Evolutionary conservation across 2,113 vertebrate genomes (phyloP).

Genomic region (Lycaon pictus): DNA sequence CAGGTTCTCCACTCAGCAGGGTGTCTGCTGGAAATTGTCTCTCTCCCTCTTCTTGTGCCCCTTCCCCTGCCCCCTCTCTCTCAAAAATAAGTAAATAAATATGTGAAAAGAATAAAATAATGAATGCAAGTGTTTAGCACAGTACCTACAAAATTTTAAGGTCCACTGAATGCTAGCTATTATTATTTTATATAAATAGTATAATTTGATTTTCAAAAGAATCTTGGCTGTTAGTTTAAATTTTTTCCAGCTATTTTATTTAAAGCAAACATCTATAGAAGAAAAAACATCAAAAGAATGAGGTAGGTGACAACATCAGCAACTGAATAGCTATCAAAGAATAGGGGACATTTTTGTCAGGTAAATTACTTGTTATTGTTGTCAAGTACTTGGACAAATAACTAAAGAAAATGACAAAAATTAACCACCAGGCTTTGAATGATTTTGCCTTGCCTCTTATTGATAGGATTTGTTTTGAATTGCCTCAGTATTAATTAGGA

Average conservation of each 20-base stretch:
- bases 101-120: neutral
- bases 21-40: neutral
- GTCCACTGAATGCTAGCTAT: neutral
- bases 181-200: constrained; percentile 8
- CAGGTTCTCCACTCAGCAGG: neutral
- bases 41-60: neutral
- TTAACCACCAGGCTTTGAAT: neutral
- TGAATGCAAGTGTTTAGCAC: neutral
- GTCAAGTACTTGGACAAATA: constrained; percentile 34
- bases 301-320: constrained; percentile 15
- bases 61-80: too few relatives aligned
- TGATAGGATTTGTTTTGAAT: constrained; percentile 33
- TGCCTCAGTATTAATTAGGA: neutral
- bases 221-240: neutral
- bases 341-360: neutral
- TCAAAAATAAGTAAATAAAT: neutral
- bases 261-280: constrained; percentile 36
- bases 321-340: constrained; percentile 26
- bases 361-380: neutral
- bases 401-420: constrained; percentile 9
- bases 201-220: constrained; percentile 30
- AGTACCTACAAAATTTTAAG: neutral
- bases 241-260: constrained; percentile 45
- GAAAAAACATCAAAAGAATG: constrained; percentile 28
- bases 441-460: neutral